phyloP scores from a whole-genome alignment of 2,888 invertebrate genomes.

The Polietes domitor region DNA sequence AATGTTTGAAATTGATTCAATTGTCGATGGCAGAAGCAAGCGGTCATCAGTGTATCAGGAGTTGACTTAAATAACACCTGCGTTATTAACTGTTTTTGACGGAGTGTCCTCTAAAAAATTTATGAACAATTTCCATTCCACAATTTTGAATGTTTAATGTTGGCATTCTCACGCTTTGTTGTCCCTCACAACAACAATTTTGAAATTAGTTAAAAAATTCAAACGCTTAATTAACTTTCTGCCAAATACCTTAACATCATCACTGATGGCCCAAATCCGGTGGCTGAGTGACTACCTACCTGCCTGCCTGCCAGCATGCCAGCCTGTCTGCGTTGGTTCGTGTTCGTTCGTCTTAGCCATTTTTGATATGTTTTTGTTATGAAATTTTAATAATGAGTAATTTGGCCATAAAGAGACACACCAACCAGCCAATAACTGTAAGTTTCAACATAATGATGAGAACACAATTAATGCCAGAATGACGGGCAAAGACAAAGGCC shows the following conservation, averaged over 20 bases:
- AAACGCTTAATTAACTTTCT: constrained; percentile 32
- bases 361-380: constrained; percentile 10
- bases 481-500: not conserved
- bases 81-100: not conserved
- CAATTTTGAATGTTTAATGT: not conserved
- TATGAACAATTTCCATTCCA: not conserved
- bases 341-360: not conserved
- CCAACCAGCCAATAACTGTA: constrained; percentile 13
- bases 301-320: not conserved
- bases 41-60: no score
- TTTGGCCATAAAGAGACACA: constrained; percentile 27
- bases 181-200: not conserved
- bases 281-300: not conserved
- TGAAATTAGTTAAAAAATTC: not conserved
- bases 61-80: no score
- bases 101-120: not conserved
- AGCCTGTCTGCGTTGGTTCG: no score
- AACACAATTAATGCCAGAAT: not conserved
- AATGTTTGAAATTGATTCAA: no score
- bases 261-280: not conserved
- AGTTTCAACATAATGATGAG: constrained; percentile 17
- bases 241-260: constrained; percentile 11
- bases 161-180: not conserved
- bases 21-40: no score
- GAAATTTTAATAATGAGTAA: constrained; percentile 38